Percentiles rank a stretch among this genome's conserved stretches.
Evolutionary conservation across 2,888 invertebrate species (phyloP).

Genomic region (Isoperla grammatica): DNA sequence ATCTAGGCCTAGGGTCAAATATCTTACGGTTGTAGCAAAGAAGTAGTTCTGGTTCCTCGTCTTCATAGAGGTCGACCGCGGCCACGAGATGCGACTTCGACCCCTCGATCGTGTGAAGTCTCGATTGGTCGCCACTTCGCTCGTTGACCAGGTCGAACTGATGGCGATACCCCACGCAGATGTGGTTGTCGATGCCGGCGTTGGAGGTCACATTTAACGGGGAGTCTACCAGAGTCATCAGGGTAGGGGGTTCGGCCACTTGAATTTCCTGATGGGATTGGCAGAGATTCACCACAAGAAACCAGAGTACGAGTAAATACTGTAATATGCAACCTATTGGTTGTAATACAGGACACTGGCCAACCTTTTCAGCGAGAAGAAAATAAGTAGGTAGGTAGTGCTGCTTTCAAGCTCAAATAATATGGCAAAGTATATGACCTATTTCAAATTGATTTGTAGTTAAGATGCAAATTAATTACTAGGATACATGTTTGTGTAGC

Average conservation of each 20-base stretch:
- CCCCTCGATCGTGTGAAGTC: constrained; percentile 57
- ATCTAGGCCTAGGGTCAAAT: too few species aligned
- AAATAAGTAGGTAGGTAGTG: too few species aligned
- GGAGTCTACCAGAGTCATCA: constrained; percentile 67
- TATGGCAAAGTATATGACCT: too few species aligned
- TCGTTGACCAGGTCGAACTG: constrained; percentile 82
- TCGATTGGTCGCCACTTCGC: constrained; percentile 55
- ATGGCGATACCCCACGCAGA: constrained; percentile 78
- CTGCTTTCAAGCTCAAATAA: too few species aligned
- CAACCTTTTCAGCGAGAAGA: too few species aligned
- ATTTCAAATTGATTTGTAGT: too few species aligned
- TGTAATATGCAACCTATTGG: too few species aligned
- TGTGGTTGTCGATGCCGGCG: constrained; percentile 54
- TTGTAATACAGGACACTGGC: too few species aligned
- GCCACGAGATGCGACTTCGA: constrained; percentile 67
- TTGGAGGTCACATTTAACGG: constrained; percentile 43
- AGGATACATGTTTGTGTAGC: too few species aligned
- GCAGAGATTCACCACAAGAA: too few species aligned
- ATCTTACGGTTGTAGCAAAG: constrained; percentile 81
- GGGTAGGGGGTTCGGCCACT: constrained; percentile 64
- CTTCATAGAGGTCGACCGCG: constrained; percentile 79
- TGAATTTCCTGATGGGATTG: constrained; percentile 58
- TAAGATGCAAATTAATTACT: too few species aligned
- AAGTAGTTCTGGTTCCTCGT: constrained; percentile 77
- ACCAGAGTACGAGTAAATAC: too few species aligned